Base-by-base conservation (phyloP, 2,888 invertebrate species). In the Acleris sparsana region DNA sequence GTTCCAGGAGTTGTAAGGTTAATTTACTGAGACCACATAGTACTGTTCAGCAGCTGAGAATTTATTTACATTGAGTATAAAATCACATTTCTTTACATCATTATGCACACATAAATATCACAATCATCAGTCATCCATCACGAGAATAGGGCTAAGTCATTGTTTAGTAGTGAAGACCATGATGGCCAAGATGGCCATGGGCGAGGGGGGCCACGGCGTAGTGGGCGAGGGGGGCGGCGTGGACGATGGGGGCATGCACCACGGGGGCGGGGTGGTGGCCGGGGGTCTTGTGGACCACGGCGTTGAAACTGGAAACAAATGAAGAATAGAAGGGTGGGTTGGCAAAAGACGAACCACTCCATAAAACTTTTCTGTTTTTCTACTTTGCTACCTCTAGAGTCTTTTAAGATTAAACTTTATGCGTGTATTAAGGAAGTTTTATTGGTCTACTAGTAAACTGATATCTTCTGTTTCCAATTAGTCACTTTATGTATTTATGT, bases 91-190 rank as follows among this genome's bases (percentile, higher is more conserved):
- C 77, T 83, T 74, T 75, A 75, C 81, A 83, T 83, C 82, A 83
- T 82, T 86, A 88, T 86, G 75, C 89, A 90, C 89, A 90, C 89
- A 89, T 92, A 92, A 92, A 92, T 92, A 92, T 91, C 91, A 91
- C 92, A 92, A 83, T 86, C 88, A 84, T 80, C 88, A 91, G 80
- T 85, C 90, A 90, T 89, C 77, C 88, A 77, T 87, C 87, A 80
- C 84, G 78, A 82, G 80, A 79, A 80, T 82, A 76, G 77, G 77
- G 73, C 77, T 75, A 76, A 87, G 78, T 81, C 74, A 77, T 78
- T 73, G 77, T 80, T 83, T 80, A 91, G 80, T 90, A 91, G 74
- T 82, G 83, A 81, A 83, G 81, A 69, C 91, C 91, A 83, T 92
- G 91, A 79, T 90, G 87, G 17, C 46, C 46, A 17, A 39, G 39